Percentiles rank a stretch among this genome's conserved stretches.
Evolutionary conservation across 2,113 vertebrate genomes (phyloP).

Genomic region (Guaruba guarouba): DNA sequence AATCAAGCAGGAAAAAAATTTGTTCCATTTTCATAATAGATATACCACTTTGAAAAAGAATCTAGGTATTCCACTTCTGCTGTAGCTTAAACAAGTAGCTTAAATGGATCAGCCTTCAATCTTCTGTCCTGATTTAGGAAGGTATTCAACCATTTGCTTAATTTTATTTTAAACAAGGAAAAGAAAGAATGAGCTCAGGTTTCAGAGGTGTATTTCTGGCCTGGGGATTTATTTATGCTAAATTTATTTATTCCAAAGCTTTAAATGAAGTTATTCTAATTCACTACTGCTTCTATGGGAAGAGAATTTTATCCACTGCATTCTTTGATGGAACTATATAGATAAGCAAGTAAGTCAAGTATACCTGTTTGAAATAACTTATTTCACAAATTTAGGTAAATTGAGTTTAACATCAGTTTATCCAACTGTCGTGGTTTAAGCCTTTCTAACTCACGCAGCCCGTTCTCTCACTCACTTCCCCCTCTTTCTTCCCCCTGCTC

Average conservation of each 20-base stretch:
- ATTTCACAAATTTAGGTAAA: background rate
- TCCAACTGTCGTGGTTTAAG: background rate
- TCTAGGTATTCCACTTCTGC: background rate
- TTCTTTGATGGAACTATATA: background rate
- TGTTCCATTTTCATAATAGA: background rate
- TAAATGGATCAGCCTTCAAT: slow-evolving; percentile 20
- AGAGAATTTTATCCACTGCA: background rate
- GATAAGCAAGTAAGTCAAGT: background rate
- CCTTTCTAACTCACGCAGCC: too few species aligned
- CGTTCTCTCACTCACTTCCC: too few species aligned
- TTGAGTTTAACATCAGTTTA: background rate
- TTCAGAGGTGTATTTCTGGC: slow-evolving; percentile 32
- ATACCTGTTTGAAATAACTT: background rate
- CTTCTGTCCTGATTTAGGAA: slow-evolving; percentile 25
- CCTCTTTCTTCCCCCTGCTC: too few species aligned
- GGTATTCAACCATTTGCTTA: slow-evolving; percentile 39
- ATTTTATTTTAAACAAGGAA: slow-evolving; percentile 40
- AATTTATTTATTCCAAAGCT: slow-evolving; percentile 36
- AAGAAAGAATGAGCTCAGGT: background rate
- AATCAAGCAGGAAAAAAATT: background rate
- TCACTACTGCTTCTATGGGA: background rate
- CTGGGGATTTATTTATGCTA: slow-evolving; percentile 30
- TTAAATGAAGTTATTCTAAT: slow-evolving; percentile 20
- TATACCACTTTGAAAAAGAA: background rate
- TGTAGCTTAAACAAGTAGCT: background rate